These are phyloP conservation scores for Papilio demoleus DNA, from an alignment of 2,888 invertebrate species.

Conservation along the genomic window DNA sequence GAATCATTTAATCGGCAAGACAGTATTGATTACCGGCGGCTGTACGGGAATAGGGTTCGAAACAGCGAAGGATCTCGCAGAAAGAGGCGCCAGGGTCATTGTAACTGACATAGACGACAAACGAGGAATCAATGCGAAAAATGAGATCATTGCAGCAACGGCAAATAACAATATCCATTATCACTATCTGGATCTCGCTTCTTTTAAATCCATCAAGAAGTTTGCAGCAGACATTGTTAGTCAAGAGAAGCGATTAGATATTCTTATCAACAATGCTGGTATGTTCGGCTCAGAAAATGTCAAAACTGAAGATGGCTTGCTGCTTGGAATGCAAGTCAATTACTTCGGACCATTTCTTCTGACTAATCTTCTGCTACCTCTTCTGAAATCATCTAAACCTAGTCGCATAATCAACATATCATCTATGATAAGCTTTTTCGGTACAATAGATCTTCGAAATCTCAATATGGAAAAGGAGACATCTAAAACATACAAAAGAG, in stretches of 20 bases:
- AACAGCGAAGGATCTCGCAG: conserved; percentile 88
- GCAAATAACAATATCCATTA: conserved; percentile 64
- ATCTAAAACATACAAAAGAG: conserved; percentile 11
- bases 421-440: conserved; percentile 71
- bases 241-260: conserved; percentile 79
- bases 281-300: conserved; percentile 64
- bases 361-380: conserved; percentile 83
- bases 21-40: conserved; percentile 92
- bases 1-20: conserved; percentile 88
- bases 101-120: conserved; percentile 90
- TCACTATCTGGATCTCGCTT: conserved; percentile 77
- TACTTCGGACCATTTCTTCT: conserved; percentile 87
- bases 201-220: conserved; percentile 80
- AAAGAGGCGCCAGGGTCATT: conserved; percentile 89
- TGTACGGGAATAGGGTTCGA: conserved; percentile 92
- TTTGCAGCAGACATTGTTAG: conserved; percentile 84
- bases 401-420: conserved; percentile 79
- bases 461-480: conserved; percentile 48
- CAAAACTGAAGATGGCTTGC: conserved; percentile 84
- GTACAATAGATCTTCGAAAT: conserved; percentile 46
- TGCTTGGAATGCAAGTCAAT: conserved; percentile 81
- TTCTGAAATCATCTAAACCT: conserved; percentile 65
- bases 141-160: conserved; percentile 56
- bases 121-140: conserved; percentile 83
- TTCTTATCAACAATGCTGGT: conserved; percentile 86